These are phyloP conservation scores for Otus sunia DNA, from an alignment of 2,113 vertebrate species.

Conservation along the genomic window DNA sequence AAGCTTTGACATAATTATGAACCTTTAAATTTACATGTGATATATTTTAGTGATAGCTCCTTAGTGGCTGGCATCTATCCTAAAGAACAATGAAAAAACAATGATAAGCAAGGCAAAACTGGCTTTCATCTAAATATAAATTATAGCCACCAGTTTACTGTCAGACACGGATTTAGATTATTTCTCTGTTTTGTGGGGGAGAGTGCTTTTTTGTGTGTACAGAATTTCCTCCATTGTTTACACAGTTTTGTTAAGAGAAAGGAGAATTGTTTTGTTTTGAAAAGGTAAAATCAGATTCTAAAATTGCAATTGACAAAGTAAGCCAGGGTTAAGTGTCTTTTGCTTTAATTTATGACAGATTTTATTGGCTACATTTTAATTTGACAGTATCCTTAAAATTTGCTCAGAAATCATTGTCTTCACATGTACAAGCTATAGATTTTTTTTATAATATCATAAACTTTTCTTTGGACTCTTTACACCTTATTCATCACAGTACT, in stretches of 20 bases:
- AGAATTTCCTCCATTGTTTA: not conserved
- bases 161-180: not conserved
- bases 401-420: not conserved
- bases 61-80: not conserved
- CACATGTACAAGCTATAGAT: not conserved
- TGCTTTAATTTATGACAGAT: not conserved
- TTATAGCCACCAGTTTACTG: not conserved
- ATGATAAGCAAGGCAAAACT: not conserved
- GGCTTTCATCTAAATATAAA: not conserved
- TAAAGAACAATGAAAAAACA: not conserved
- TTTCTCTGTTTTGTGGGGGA: not conserved
- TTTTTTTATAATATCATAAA: not conserved
- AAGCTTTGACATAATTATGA: not conserved
- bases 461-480: not conserved
- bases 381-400: not conserved
- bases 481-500: not conserved
- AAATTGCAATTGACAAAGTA: not conserved
- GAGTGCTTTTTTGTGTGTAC: not conserved
- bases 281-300: not conserved
- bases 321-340: not conserved
- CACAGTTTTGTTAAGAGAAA: not conserved
- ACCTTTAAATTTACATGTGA: not conserved
- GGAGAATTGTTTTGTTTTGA: not conserved
- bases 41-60: not conserved
- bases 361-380: not conserved